Conservation (phyloP, 2,888 invertebrate species). For the Mystacides longicornis region DNA sequence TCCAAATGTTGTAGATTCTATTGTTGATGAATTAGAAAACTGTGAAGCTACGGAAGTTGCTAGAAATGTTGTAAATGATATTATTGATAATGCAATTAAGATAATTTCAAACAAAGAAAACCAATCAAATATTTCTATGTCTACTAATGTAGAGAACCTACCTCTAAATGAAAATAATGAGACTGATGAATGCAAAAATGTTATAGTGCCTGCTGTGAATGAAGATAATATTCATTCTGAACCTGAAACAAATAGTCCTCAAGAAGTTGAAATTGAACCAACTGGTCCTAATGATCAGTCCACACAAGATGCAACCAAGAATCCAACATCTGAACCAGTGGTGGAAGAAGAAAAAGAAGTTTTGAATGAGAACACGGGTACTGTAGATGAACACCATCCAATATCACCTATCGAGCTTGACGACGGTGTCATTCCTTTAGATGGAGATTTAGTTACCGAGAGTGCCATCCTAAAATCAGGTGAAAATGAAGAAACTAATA, state of each 20-base stretch:
- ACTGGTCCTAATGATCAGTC: slow-evolving; percentile 24
- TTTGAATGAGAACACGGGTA: slow-evolving; percentile 13
- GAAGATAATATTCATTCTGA: not conserved
- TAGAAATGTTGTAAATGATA: slow-evolving; percentile 45
- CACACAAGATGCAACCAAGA: not conserved
- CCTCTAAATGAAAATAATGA: not conserved
- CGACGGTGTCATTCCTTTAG: slow-evolving; percentile 42
- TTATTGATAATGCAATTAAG: slow-evolving; percentile 42
- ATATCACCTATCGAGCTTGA: slow-evolving; percentile 34
- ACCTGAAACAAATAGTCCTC: not conserved
- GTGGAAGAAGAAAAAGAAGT: slow-evolving; percentile 24
- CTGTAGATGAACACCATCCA: slow-evolving; percentile 8
- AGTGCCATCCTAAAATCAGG: slow-evolving; percentile 34
- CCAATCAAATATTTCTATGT: too few relatives aligned
- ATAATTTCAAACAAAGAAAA: slow-evolving; percentile 32
- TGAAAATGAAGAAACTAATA: slow-evolving; percentile 18
- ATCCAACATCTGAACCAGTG: not conserved
- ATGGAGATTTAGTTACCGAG: slow-evolving; percentile 38
- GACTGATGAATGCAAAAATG: not conserved
- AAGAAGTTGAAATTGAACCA: slow-evolving; percentile 23
- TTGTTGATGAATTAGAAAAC: slow-evolving; percentile 30
- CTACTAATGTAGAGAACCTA: slow-evolving; percentile 6
- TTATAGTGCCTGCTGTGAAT: slow-evolving; percentile 1
- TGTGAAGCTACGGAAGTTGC: slow-evolving; percentile 41
- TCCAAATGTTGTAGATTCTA: slow-evolving; percentile 38